Conservation (phyloP, 2,797 vertebrate genomes). For the Takifugu ocellatus region DNA sequence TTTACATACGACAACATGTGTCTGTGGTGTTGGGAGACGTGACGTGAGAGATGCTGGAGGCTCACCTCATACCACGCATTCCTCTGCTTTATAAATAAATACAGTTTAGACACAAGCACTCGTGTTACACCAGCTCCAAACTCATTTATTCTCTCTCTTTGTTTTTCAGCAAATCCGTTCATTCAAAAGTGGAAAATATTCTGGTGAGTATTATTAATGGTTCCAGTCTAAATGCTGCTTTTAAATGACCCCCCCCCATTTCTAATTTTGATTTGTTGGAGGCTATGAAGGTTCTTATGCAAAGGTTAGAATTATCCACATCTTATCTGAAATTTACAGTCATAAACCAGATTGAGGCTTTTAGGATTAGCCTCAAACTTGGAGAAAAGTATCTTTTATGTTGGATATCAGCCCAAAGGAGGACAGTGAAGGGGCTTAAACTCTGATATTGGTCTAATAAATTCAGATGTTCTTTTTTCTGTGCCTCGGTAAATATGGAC, state of each 20-base stretch:
- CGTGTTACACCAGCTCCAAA: conserved; percentile 62
- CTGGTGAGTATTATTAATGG: conserved; percentile 85
- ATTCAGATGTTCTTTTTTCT: too few relatives aligned
- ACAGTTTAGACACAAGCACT: conserved; percentile 63
- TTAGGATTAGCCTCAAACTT: too few relatives aligned
- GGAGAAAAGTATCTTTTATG: too few relatives aligned
- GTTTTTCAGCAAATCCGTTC: conserved; percentile 94
- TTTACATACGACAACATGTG: conserved; percentile 69
- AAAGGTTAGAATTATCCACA: background rate
- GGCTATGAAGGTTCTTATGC: too few relatives aligned
- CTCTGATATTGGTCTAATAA: too few relatives aligned
- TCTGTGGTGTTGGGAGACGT: conserved; percentile 66
- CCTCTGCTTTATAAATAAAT: conserved; percentile 81
- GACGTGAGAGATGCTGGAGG: conserved; percentile 64
- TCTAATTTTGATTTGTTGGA: background rate
- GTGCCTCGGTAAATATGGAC: too few relatives aligned
- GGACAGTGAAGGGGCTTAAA: too few relatives aligned
- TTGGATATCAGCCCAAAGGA: too few relatives aligned
- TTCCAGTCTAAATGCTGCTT: background rate
- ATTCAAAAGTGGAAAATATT: conserved; percentile 98
- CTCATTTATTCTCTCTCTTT: conserved; percentile 74
- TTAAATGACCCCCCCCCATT: background rate
- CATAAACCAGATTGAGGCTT: background rate
- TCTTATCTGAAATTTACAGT: background rate
- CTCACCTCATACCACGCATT: conserved; percentile 73